These are phyloP conservation scores for Amphiprion percula DNA, from an alignment of 2,113 vertebrate genomes.

Conservation along the genomic window DNA sequence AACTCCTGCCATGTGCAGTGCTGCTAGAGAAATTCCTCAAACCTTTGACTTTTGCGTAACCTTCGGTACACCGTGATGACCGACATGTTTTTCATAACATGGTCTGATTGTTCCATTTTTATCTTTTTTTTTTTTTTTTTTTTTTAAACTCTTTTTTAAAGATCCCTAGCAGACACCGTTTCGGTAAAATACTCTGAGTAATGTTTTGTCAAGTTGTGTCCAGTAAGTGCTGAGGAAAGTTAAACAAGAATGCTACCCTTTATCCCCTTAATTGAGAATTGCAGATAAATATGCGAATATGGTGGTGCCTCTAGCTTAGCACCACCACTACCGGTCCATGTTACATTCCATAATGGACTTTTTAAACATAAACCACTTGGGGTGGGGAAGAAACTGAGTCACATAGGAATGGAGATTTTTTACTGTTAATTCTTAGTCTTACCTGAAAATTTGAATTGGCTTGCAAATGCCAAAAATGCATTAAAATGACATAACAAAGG, in stretches of 20 bases:
- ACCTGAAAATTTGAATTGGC: too few species aligned
- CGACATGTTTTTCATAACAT: constrained; percentile 21
- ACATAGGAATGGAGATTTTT: too few species aligned
- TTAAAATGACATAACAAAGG: too few species aligned
- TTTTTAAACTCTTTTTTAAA: constrained; percentile 5
- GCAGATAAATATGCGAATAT: constrained; percentile 11
- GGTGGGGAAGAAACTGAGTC: not conserved
- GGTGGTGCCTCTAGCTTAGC: not conserved
- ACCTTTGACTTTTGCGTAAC: constrained; percentile 27
- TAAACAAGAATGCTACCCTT: not conserved
- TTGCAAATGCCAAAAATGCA: too few species aligned
- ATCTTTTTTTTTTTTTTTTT: not conserved
- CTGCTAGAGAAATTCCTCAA: constrained; percentile 58
- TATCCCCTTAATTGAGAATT: not conserved
- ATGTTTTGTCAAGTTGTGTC: not conserved
- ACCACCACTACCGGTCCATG: not conserved
- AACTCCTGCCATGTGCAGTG: constrained; percentile 37
- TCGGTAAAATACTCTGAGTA: not conserved
- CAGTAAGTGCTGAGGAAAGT: not conserved
- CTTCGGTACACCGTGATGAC: constrained; percentile 24
- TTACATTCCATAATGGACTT: constrained; percentile 1
- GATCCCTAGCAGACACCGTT: constrained; percentile 8
- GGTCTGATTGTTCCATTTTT: constrained; percentile 15
- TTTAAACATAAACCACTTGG: not conserved
- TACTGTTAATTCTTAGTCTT: too few species aligned